Conservation (phyloP, 2,888 invertebrate species). For the Acrocyrtus sp. region DNA sequence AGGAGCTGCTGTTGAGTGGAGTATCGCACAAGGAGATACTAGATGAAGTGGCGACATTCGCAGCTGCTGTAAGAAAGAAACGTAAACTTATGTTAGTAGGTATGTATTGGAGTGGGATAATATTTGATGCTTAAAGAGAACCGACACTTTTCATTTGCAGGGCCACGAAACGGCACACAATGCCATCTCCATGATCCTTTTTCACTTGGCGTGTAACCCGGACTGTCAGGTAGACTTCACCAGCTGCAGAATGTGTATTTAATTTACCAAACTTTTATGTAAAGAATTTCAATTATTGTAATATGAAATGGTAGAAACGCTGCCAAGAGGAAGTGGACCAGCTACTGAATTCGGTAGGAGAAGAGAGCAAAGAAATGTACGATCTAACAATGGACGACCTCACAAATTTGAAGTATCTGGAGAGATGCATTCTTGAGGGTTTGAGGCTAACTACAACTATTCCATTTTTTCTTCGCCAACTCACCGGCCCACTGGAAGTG, state of each 20-base stretch:
- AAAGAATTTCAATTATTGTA: background rate
- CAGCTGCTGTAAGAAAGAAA: background rate
- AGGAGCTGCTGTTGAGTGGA: conserved; percentile 2
- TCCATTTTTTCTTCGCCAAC: background rate
- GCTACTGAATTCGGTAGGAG: background rate
- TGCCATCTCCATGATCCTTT: background rate
- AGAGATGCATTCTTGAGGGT: conserved; percentile 16
- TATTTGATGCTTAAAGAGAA: no score
- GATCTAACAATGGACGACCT: conserved; percentile 14
- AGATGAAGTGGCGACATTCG: conserved; percentile 1
- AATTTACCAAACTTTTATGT: no score
- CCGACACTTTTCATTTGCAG: background rate
- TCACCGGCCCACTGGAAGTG: background rate
- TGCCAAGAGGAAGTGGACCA: conserved; percentile 7
- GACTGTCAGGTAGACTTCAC: conserved; percentile 2
- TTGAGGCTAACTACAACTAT: background rate
- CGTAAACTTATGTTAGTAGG: background rate
- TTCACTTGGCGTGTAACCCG: conserved; percentile 13
- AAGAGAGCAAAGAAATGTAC: no score
- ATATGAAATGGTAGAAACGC: background rate
- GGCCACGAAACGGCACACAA: conserved; percentile 11
- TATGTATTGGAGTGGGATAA: background rate
- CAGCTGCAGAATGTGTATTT: no score
- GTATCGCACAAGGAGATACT: conserved; percentile 7
- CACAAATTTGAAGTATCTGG: conserved; percentile 9